Conservation (phyloP, 2,888 invertebrate genomes). For the Nebria salina region DNA sequence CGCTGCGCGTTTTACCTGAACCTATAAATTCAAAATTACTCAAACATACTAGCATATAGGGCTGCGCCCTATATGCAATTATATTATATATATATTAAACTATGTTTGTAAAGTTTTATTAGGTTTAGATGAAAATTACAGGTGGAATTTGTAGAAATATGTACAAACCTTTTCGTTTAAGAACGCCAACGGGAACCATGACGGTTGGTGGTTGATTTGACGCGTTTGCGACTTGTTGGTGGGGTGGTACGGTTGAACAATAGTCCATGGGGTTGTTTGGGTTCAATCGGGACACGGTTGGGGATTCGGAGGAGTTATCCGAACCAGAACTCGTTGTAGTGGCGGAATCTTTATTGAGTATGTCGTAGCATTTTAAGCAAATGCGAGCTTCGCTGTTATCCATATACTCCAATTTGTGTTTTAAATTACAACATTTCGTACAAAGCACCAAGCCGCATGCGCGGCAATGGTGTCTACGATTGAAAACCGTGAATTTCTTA, state of each 20-base stretch:
- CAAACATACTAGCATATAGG: background rate
- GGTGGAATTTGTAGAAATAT: too few relatives aligned
- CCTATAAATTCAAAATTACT: constrained; percentile 54
- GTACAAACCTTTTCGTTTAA: constrained; percentile 73
- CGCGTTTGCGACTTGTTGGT: constrained; percentile 73
- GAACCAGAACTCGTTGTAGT: constrained; percentile 53
- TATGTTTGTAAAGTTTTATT: too few relatives aligned
- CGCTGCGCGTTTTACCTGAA: constrained; percentile 65
- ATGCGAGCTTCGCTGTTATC: constrained; percentile 81
- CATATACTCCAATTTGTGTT: constrained; percentile 76
- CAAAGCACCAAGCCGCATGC: constrained; percentile 87
- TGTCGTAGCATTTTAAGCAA: constrained; percentile 75
- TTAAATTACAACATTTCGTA: constrained; percentile 79
- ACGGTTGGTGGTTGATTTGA: constrained; percentile 71
- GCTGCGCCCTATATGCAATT: too few relatives aligned
- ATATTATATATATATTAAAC: too few relatives aligned
- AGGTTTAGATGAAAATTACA: too few relatives aligned
- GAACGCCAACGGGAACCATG: constrained; percentile 86
- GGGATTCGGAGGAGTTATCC: constrained; percentile 54
- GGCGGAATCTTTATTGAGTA: constrained; percentile 61
- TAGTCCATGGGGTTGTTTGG: constrained; percentile 90
- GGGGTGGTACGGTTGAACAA: constrained; percentile 83
- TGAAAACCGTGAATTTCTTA: constrained; percentile 81
- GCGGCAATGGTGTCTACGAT: constrained; percentile 86
- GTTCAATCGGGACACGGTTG: constrained; percentile 70